Evolutionary conservation across 2,113 vertebrate genomes (phyloP), one percentile per base, ranked within the genome.

Genomic region (Alligator mississippiensis): DNA sequence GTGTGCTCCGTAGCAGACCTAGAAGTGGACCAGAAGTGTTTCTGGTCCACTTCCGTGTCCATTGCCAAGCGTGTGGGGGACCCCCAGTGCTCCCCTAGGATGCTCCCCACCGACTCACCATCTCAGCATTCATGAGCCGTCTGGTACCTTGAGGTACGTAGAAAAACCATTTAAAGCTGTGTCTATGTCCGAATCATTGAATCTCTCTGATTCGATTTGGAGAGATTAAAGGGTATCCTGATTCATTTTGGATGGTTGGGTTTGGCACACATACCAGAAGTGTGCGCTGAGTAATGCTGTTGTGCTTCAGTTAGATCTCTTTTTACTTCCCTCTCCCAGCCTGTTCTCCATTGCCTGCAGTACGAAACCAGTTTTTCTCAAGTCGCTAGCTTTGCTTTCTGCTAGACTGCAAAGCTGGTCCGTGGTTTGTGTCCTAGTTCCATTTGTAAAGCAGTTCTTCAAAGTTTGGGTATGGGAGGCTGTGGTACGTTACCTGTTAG

Each of bases 381-480:
- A 11, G 79, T 70, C 83, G 57, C 72, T 34, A 18, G 77, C 64
- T 76, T 21, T 1, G 2, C 19, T 5, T 38, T 27, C 27, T 21
- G 38, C 66, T 34, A 22, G 68, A 47, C 47, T 47, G 47, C 47
- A 47, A 47, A 47, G 47, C 47, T 47, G 47, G 47, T 47, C 11
- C 22, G 13, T 38, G 38, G 30, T 38, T 72, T 72, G 68, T 38
- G 68, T 6, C n/a, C 38, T 25, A 61, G 64, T 16, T 74, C 78
- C 3, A 0, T 2, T 61, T 38, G 86, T 19, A 81, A 38, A 70
- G 13, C 22, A 74, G 25, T 74, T 54, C 5, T 2, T 38, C 22
- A n/a, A 38, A 72, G 22, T 34, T 72, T 72, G 22, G 30, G 68
- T 38, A 38, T 72, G 30, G 19, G 61, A 30, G 30, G 68, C 30